These are phyloP conservation scores for Limnephilus lunatus DNA, from an alignment of 2,888 invertebrate species.

Conservation along the genomic window DNA sequence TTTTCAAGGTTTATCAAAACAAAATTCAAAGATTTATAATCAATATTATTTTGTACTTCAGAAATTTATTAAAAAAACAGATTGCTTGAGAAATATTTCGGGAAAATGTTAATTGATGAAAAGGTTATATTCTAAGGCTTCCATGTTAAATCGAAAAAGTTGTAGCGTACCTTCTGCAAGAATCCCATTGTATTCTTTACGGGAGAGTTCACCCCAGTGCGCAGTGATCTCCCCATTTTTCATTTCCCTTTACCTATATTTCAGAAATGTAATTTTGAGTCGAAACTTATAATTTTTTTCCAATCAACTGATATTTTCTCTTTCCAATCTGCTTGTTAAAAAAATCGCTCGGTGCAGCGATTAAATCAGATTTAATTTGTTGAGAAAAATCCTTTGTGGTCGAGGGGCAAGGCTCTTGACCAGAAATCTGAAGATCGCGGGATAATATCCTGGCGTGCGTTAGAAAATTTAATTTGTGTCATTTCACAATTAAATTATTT, in stretches of 20 bases:
- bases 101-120: not conserved
- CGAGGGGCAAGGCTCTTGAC: no score
- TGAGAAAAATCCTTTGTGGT: no score
- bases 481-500: no score
- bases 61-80: not conserved
- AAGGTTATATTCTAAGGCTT: not conserved
- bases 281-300: not conserved
- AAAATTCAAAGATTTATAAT: no score
- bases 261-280: not conserved
- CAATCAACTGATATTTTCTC: not conserved
- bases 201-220: conserved; percentile 32
- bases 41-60: not conserved
- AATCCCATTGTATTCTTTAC: conserved; percentile 43
- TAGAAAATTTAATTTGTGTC: no score
- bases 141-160: conserved; percentile 49
- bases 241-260: not conserved
- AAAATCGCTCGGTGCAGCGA: no score
- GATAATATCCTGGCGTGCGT: no score
- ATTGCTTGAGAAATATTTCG: not conserved
- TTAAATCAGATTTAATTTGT: no score
- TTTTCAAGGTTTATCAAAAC: not conserved
- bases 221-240: not conserved
- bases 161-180: conserved; percentile 32
- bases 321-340: no score
- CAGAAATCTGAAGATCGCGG: no score